Base-by-base conservation (phyloP, 2,113 vertebrate species). In the Dasyurus viverrinus region DNA sequence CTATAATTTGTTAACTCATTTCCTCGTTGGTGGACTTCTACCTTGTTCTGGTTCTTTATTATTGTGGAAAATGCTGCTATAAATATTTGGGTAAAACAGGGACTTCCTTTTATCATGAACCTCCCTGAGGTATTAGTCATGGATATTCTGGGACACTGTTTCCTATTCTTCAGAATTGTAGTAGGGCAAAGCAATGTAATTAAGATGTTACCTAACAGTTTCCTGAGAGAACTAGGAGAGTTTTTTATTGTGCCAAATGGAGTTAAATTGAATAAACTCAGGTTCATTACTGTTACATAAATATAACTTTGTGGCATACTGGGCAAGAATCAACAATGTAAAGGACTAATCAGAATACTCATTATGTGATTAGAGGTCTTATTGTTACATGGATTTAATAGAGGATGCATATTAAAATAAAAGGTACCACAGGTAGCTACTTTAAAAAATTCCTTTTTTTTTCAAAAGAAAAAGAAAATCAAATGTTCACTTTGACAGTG, bases 341-440 rank as follows among this genome's bases (percentile, higher is more conserved):
- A 9, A 52, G 24, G 27, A 90, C 89, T 90, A 50, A 90, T 90
- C 48, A 52, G 89, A 90, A 50, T 90, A 42, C 89, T 90, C 5
- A 90, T 90, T 48, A 90, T 90, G 47, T 90, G 89, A 90, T 90
- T 90, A 90, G 26, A 24, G 46, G 11, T 46, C 23, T 90, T 90
- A 90, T 90, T 90, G 89, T 90, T 48, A 90, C 89, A 90, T 90
- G 48, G 26, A 90, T 90, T 90, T 90, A 48, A 90, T 48, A 90
- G 89, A 48, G 89, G 46, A 47, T 22, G 25, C 26, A 48, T 25
- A 90, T 90, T 90, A 90, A 90, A 90, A 90, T 90, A 90, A 90
- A 48, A 90, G 26, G 48, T 50, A 48, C 89, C 8, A 27, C 25
- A 1, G 25, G 46, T 2, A 50, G 89, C 46, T 48, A 46, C 26